Conservation (phyloP, 2,797 vertebrate genomes). For the Hydrophis major region DNA sequence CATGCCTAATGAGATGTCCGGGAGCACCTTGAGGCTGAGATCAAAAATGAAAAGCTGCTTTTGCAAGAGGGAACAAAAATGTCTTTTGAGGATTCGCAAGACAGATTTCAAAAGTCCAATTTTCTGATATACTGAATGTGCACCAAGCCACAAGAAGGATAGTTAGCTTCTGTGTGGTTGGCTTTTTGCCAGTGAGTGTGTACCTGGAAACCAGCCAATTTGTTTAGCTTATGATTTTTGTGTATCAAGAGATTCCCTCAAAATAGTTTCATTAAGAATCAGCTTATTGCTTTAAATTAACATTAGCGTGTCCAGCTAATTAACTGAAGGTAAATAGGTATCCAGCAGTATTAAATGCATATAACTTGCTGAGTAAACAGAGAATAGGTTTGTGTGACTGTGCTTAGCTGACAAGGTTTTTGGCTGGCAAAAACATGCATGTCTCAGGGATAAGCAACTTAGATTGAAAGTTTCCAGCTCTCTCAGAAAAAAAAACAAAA, state of each 20-base stretch:
- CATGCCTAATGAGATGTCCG: neutral
- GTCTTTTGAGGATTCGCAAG: neutral
- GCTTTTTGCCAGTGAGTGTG: neutral
- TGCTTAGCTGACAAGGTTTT: neutral
- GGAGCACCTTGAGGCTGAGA: neutral
- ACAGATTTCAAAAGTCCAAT: neutral
- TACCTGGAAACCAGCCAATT: neutral
- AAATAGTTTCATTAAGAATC: neutral
- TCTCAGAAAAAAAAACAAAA: neutral
- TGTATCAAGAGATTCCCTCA: neutral
- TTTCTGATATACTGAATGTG: neutral
- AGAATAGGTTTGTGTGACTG: neutral
- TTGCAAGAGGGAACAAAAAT: neutral
- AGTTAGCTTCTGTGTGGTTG: neutral
- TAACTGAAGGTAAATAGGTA: neutral
- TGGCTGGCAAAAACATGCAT: neutral
- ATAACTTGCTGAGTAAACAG: neutral
- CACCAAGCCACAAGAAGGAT: neutral
- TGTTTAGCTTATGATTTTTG: neutral
- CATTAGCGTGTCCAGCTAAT: neutral
- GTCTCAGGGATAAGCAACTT: neutral
- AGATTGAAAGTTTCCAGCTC: neutral
- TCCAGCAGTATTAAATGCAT: neutral
- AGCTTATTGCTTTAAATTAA: neutral
- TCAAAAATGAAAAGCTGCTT: neutral